These are phyloP conservation scores for Galleria mellonella DNA, from an alignment of 1,140 invertebrate species.

Conservation along the genomic window DNA sequence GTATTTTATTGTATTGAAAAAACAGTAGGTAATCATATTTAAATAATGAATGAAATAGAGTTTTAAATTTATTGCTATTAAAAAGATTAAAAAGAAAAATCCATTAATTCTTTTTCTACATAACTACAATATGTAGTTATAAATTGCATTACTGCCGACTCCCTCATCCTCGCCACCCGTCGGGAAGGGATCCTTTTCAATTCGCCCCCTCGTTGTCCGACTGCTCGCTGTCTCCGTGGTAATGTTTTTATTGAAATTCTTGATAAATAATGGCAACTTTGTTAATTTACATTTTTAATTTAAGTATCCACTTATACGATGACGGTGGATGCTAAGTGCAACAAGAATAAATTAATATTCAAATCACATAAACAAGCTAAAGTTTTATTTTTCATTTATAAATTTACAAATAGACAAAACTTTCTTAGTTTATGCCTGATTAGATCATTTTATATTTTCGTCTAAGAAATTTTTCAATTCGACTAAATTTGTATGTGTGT, in stretches of 20 bases:
- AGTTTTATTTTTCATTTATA: background rate
- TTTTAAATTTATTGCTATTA: slow-evolving; percentile 12
- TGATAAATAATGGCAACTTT: slow-evolving; percentile 29
- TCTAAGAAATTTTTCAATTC: no score
- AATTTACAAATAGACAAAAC: no score
- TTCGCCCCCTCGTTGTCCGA: slow-evolving; percentile 26
- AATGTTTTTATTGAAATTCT: slow-evolving; percentile 47
- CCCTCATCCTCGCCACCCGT: slow-evolving; percentile 23
- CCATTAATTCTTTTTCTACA: slow-evolving; percentile 17
- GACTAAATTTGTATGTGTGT: no score
- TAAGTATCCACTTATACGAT: no score
- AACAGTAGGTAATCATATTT: no score
- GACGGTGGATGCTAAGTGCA: slow-evolving; percentile 4
- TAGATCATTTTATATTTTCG: no score
- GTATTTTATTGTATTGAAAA: no score
- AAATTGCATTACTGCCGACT: slow-evolving; percentile 38
- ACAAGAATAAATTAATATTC: background rate
- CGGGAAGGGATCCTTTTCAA: slow-evolving; percentile 39
- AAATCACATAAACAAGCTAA: background rate
- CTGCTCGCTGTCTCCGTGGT: slow-evolving; percentile 21
- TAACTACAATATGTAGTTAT: slow-evolving; percentile 39
- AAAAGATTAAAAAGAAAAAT: slow-evolving; percentile 26
- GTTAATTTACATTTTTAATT: slow-evolving; percentile 38
- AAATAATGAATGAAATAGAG: background rate
- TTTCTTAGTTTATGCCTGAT: no score